Percentiles rank a stretch among this genome's conserved stretches.
phyloP scores from a whole-genome alignment of 1,140 invertebrate genomes.

The Macrocentrus cingulum region DNA sequence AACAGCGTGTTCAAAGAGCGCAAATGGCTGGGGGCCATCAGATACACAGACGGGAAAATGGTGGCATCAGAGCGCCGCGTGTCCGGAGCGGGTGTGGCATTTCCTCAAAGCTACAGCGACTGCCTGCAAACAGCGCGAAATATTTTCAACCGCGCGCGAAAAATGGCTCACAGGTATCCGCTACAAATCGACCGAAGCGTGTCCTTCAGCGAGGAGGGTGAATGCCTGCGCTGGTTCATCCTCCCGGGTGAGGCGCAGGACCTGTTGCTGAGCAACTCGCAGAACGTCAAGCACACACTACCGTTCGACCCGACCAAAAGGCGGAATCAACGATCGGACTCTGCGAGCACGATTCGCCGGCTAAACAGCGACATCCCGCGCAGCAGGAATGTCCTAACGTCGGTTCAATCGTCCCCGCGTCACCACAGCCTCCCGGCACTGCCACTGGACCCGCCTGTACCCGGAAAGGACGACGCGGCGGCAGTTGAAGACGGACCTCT shows the following conservation, averaged over 20 bases:
- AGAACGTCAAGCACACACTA: constrained; percentile 73
- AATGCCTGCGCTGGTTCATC: constrained; percentile 83
- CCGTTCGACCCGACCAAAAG: constrained; percentile 66
- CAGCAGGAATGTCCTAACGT: constrained; percentile 37
- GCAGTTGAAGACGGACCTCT: neutral
- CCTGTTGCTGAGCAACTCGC: constrained; percentile 69
- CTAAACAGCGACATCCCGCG: constrained; percentile 52
- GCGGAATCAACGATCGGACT: constrained; percentile 11
- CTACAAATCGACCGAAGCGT: constrained; percentile 71
- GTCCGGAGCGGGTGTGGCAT: constrained; percentile 68
- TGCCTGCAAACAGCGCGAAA: constrained; percentile 77
- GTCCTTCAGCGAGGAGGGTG: constrained; percentile 66
- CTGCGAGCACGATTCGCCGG: no score
- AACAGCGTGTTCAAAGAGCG: constrained; percentile 78
- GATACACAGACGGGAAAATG: constrained; percentile 77
- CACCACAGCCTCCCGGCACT: constrained; percentile 53
- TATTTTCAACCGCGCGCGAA: constrained; percentile 75
- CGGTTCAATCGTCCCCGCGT: constrained; percentile 41
- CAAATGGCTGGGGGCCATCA: constrained; percentile 79
- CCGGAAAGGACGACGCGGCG: constrained; percentile 16
- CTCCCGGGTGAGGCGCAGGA: constrained; percentile 76
- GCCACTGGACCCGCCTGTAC: neutral
- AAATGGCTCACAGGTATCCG: constrained; percentile 73
- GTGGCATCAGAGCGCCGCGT: constrained; percentile 68
- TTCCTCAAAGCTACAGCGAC: constrained; percentile 72